These are phyloP conservation scores for Sebastes umbrosus DNA, from an alignment of 2,797 vertebrate species.

Conservation along the genomic window DNA sequence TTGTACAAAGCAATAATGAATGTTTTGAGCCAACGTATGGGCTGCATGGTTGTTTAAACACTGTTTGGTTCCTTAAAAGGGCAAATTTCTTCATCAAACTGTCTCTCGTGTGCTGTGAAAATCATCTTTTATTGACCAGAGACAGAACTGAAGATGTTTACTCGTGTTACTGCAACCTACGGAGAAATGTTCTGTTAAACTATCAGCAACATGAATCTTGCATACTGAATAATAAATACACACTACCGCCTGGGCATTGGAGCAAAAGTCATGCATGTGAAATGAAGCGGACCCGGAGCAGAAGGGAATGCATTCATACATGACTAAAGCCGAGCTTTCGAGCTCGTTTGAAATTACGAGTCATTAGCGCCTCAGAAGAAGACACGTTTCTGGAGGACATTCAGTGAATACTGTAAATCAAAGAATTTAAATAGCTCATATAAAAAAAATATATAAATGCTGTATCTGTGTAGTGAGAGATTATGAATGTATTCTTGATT, in stretches of 20 bases:
- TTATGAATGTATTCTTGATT: not conserved
- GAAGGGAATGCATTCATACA: slow-evolving; percentile 2
- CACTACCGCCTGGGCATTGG: slow-evolving; percentile 4
- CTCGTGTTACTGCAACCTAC: not conserved
- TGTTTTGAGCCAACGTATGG: not conserved
- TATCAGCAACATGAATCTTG: slow-evolving; percentile 43
- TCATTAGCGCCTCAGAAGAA: slow-evolving; percentile 2
- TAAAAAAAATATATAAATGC: not conserved
- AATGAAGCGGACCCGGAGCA: slow-evolving; percentile 28
- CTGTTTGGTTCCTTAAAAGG: slow-evolving; percentile 9
- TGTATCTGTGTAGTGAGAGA: not conserved
- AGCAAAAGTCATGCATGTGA: slow-evolving; percentile 42
- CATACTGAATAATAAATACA: slow-evolving; percentile 57
- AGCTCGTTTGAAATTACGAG: slow-evolving; percentile 3
- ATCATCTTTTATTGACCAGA: slow-evolving; percentile 17
- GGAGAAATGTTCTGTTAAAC: slow-evolving; percentile 31
- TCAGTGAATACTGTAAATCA: not conserved
- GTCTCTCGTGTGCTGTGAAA: not conserved
- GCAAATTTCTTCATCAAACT: slow-evolving; percentile 18
- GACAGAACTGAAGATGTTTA: slow-evolving; percentile 3
- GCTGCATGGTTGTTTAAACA: slow-evolving; percentile 1
- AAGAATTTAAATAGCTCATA: not conserved
- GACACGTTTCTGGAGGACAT: slow-evolving; percentile 2
- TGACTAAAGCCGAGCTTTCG: slow-evolving; percentile 1
- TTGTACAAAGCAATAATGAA: slow-evolving; percentile 17